Percentiles rank a stretch among this genome's conserved stretches.
Conservation (phyloP, 2,113 vertebrate genomes). For the Poeciliopsis prolifica region DNA sequence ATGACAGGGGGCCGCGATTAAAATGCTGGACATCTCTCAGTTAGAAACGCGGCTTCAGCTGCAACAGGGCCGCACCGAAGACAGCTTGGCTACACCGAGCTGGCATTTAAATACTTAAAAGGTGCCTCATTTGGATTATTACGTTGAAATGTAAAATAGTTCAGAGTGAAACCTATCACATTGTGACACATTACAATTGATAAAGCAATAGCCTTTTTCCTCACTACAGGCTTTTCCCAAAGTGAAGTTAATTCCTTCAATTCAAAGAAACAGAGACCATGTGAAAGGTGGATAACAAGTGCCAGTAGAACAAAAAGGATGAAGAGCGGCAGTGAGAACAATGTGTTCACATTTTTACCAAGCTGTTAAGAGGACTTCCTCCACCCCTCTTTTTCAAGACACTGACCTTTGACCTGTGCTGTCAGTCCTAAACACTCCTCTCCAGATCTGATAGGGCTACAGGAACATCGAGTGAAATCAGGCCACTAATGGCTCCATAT, state of each 20-base stretch:
- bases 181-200: conserved; percentile 27
- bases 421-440: conserved; percentile 42
- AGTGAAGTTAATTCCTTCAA: conserved; percentile 37
- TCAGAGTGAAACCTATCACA: conserved; percentile 43
- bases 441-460: conserved; percentile 50
- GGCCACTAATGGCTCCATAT: conserved; percentile 62
- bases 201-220: conserved; percentile 31
- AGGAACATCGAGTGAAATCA: conserved; percentile 40
- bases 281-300: background rate
- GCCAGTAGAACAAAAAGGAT: conserved; percentile 1
- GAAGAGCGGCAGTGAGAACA: conserved; percentile 19
- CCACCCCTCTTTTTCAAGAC: conserved; percentile 13
- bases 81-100: conserved; percentile 44
- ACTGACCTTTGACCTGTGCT: conserved; percentile 59
- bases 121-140: conserved; percentile 35
- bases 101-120: conserved; percentile 30
- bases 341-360: conserved; percentile 41
- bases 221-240: conserved; percentile 17
- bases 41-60: conserved; percentile 31
- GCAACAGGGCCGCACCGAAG: conserved; percentile 50
- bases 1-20: conserved; percentile 47
- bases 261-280: background rate
- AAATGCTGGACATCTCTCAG: conserved; percentile 63
- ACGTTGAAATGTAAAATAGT: conserved; percentile 21
- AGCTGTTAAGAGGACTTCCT: conserved; percentile 6